Percentiles rank a stretch among this genome's conserved stretches.
Evolutionary conservation across 2,113 vertebrate genomes (phyloP).

Genomic region (Ptyas mucosa): DNA sequence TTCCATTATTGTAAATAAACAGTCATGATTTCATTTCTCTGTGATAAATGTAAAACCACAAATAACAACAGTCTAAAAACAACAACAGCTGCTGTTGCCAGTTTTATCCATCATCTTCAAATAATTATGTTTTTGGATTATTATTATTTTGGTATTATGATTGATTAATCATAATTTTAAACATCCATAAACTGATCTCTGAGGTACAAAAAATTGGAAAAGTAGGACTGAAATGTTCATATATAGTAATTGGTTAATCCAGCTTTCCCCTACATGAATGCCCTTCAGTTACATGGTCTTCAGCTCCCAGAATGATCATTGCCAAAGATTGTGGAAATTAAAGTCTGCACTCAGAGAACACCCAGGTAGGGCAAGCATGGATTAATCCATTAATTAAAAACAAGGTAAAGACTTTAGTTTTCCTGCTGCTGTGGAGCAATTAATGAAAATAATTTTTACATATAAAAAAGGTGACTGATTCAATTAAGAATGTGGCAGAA

Average conservation of each 20-base stretch:
- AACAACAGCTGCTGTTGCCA: neutral
- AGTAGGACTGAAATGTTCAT: neutral
- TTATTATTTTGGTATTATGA: neutral
- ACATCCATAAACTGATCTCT: neutral
- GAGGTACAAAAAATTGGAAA: neutral
- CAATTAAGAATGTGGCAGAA: constrained; percentile 6
- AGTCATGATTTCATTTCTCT: neutral
- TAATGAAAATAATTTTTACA: neutral
- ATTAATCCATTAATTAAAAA: neutral
- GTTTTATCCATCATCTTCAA: neutral
- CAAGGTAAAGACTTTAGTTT: neutral
- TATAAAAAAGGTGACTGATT: neutral
- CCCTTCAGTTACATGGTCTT: neutral
- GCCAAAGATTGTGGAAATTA: neutral
- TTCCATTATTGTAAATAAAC: neutral
- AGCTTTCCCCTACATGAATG: neutral
- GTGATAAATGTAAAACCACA: neutral
- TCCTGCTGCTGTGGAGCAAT: neutral
- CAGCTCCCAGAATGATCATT: neutral
- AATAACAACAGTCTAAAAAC: neutral
- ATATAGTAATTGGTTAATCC: neutral
- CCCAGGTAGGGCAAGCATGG: neutral
- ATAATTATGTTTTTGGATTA: neutral
- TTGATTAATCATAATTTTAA: neutral
- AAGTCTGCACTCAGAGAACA: neutral